Base-by-base conservation (phyloP, 2,797 vertebrate genomes). In the Gastrophryne carolinensis region DNA sequence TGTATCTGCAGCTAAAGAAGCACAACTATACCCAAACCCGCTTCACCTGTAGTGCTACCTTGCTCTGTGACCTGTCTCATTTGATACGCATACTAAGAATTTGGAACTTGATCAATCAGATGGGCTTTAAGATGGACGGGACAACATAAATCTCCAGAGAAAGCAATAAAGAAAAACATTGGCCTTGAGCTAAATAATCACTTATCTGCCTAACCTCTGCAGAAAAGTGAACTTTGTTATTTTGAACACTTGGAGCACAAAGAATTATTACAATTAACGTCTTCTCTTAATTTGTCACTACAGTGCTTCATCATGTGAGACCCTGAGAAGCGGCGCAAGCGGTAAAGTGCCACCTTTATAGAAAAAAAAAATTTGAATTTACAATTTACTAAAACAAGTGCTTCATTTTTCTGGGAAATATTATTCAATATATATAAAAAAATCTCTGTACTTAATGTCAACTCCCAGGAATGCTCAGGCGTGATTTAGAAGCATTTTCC, bases 311-410 rank as follows among this genome's bases (percentile, higher is more conserved):
- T 76, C 41, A 75, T 68, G 11, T 30, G 10, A 24, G 8, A 17
- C 23, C 53, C 54, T 8, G 52, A 35, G 49, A 75, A 66, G 23
- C 39, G 34, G 39, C 56, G 8, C 9, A 41, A 8, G 3, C 3
- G 27, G 15, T 24, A 72, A 61, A 60, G 54, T 49, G 56, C 54
- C 29, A 39, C 63, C 44, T 50, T n/a, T 8, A 15, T 44, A 29
- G 24, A 70, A 58, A 56, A 71, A 41, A 69, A 10, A 21, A 23
- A n/a, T 32, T 26, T 19, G 57, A 63, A 70, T 70, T 65, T 71
- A 77, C 75, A 77, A 65, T 77, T 71, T 77, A 64, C 75, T 77
- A 71, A 71, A 77, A 71, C 58, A 57, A 65, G 39, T 1, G 29
- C 32, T 30, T 39, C 34, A 54, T 64, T 70, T 44, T 77, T 77